Percentiles rank a stretch among this genome's conserved stretches.
These are phyloP conservation scores for Ernsta delagoae DNA, from an alignment of 2,888 invertebrate genomes.

Conservation along the genomic window DNA sequence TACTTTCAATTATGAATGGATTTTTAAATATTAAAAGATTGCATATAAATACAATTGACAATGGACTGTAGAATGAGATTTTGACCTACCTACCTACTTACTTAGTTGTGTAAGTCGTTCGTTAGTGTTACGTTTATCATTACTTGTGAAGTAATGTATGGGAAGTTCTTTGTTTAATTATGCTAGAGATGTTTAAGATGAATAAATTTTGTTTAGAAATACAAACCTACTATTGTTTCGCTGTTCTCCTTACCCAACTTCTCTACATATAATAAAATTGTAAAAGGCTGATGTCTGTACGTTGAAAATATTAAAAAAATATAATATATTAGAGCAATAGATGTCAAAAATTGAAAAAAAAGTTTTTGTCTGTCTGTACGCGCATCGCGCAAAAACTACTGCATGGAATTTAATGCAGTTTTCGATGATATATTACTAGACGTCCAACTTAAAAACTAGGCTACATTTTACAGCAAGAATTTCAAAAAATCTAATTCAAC, in stretches of 20 bases:
- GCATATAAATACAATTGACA: not conserved
- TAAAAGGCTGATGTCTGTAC: no score
- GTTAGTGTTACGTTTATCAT: conserved; percentile 65
- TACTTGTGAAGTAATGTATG: conserved; percentile 72
- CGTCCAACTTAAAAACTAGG: no score
- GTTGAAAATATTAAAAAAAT: no score
- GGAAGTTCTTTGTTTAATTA: conserved; percentile 72
- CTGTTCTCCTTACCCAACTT: not conserved
- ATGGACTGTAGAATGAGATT: conserved; percentile 30
- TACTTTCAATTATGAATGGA: not conserved
- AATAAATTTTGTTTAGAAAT: conserved; percentile 66
- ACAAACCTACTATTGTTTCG: conserved; percentile 22
- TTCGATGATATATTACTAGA: no score
- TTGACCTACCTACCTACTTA: conserved; percentile 13
- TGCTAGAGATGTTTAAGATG: conserved; percentile 72
- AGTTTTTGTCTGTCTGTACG: no score
- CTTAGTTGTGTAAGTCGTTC: conserved; percentile 36
- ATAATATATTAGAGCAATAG: no score
- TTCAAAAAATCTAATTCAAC: no score
- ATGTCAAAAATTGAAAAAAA: no score
- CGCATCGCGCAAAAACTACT: no score
- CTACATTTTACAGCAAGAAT: no score
- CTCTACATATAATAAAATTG: no score
- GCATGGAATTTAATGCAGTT: no score
- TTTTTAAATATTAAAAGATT: not conserved